Conservation (phyloP, 2,113 vertebrate species). For the Ceratotherium simum region DNA sequence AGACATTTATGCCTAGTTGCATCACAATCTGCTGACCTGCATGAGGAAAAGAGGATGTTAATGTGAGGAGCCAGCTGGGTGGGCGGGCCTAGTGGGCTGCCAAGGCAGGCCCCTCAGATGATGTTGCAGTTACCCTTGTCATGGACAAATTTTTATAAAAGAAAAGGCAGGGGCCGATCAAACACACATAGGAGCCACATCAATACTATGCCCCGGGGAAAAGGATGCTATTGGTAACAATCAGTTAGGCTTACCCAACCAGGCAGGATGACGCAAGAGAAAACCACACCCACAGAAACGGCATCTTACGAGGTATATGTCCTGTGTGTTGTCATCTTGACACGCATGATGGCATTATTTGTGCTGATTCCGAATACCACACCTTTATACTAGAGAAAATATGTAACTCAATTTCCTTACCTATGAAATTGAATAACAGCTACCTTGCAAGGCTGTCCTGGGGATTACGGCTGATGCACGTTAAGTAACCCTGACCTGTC, state of each 20-base stretch:
- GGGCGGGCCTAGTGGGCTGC: rapidly evolving
- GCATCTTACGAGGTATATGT: neutral
- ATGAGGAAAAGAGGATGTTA: rapidly evolving
- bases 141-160: neutral
- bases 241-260: neutral
- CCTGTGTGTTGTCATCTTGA: neutral
- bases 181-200: neutral
- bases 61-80: neutral
- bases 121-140: neutral
- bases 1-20: neutral
- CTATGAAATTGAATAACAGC: neutral
- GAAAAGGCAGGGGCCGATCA: neutral
- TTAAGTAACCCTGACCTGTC: neutral
- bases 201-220: neutral
- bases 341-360: neutral
- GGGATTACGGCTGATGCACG: neutral
- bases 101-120: neutral
- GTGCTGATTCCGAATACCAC: neutral
- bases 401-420: neutral
- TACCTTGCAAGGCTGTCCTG: neutral
- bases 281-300: neutral
- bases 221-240: neutral
- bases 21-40: too few relatives aligned
- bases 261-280: neutral
- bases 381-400: neutral